Conservation (phyloP, 1,140 invertebrate species). For the Euwallacea similis region DNA sequence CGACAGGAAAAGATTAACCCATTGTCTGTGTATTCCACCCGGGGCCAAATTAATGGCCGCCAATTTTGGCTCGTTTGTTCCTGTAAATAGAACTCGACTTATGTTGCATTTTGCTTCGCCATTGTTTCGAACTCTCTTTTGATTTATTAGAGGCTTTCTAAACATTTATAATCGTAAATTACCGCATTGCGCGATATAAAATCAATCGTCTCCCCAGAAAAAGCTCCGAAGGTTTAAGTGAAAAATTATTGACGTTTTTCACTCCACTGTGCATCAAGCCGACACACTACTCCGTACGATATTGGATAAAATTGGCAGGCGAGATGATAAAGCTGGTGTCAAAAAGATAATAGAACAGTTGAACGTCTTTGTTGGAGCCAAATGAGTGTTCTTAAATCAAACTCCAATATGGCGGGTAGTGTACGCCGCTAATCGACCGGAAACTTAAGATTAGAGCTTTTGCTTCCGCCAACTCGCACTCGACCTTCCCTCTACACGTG, state of each 20-base stretch:
- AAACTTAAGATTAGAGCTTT: constrained; percentile 52
- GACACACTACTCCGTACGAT: constrained; percentile 42
- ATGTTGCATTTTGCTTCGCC: constrained; percentile 41
- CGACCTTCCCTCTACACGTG: constrained; percentile 19
- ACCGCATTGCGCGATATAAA: too few species aligned
- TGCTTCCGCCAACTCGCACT: constrained; percentile 39
- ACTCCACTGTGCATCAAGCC: neutral
- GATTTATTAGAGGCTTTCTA: constrained; percentile 16
- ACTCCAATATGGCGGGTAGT: constrained; percentile 53
- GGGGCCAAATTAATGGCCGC: constrained; percentile 46
- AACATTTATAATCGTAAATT: too few species aligned
- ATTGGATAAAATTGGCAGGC: constrained; percentile 46
- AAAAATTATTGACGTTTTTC: neutral
- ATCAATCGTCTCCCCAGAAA: too few species aligned
- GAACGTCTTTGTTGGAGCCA: constrained; percentile 52
- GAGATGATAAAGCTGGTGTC: constrained; percentile 50
- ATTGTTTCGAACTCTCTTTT: constrained; percentile 17
- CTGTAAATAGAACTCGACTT: constrained; percentile 45
- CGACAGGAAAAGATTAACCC: constrained; percentile 45
- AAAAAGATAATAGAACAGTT: constrained; percentile 53
- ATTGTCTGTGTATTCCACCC: constrained; percentile 47
- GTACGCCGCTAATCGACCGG: constrained; percentile 51
- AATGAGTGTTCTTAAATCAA: constrained; percentile 55
- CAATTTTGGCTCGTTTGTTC: constrained; percentile 49
- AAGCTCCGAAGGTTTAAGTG: too few species aligned